Base-by-base conservation (phyloP, 2,113 vertebrate genomes). In the Hirundichthys speculiger region DNA sequence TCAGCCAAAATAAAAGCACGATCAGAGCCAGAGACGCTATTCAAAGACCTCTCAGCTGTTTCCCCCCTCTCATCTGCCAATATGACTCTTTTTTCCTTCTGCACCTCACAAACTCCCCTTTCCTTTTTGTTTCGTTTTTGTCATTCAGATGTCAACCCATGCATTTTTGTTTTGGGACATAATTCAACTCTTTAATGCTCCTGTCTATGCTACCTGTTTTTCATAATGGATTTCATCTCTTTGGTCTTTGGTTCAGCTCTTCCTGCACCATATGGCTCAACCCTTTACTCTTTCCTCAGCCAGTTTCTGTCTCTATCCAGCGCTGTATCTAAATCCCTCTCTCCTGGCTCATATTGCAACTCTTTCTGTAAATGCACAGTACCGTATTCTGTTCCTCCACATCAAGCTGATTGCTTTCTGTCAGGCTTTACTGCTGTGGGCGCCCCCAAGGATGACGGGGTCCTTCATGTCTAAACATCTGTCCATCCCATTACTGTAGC, bases 341-440 rank as follows among this genome's bases (percentile, higher is more conserved):
- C 56, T 59, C 46, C 74, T 60, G 72, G 71, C 82, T 90, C 88
- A 53, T 61, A 54, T 90, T 89, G 69, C 86, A 69, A 57, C 47
- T 69, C 68, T 81, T 69, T 74, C 82, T 82, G 54, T 75, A 69
- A 73, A 65, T 76, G 73, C 76, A 82, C 85, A 85, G 81, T 83
- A 78, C 75, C 50, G 75, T 75, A 77, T 83, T 85, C 77, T 82
- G 76, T 87, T 85, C 80, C 80, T 77, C 73, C 82, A 89, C 86
- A 90, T 91, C 84, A 87, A 87, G 80, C 88, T 89, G 88, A 91
- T 91, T 89, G 83, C 85, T 83, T 85, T 89, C 84, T 89, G 89
- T 90, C 87, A 87, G 75, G 39, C 81, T 49, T 62, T 50, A 49
- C 72, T 16, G 61, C 84, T 70, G 69, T 30, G 47, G 70, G 56